Evolutionary conservation across 2,888 invertebrate species (phyloP), one percentile per base, ranked within the genome.

Genomic region (Thecophora atra): DNA sequence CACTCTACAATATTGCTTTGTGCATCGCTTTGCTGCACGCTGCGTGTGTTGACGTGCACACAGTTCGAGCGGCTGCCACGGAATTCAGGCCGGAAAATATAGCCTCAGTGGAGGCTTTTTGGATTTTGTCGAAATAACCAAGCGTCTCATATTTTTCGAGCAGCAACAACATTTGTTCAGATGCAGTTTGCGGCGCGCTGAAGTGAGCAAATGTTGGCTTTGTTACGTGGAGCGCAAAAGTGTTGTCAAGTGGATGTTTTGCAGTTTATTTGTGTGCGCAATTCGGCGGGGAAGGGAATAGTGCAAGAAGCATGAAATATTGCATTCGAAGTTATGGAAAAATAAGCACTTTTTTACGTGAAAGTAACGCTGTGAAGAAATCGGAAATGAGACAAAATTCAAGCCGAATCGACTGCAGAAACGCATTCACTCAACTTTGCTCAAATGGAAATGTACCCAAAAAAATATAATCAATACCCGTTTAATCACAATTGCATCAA

Each of bases 161-260:
- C 56, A 26, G 56, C 11, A 56, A 56, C 26, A 56, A 26, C 13
- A 15, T 56, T 56, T 26, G 56, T 24, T 56, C 24, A 11, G 24
- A 21, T 60, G 60, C 26, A 26, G 58, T 28, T 24, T 26, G 60
- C 30, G 17, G 60, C 60, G 30, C 19, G 30, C n/a, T 60, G 60
- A 60, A 60, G 60, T 60, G 60, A 60, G n/a, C 47, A 47, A 44
- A 47, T 47, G 47, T 60, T 60, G 26, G 60, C 30, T 60, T 30
- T 30, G 60, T n/a, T 28, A 28, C 28, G 30, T 15, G 30, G 60
- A 60, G 30, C 30, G 28, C n/a, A 60, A 15, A 60, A n/a, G n/a
- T 30, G 30, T 26, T 60, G 30, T 60, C 26, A 60, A 30, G 28
- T 3, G 24, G 13, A 26, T 56, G 17, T 56, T 13, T 56, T 5